Base-by-base conservation (phyloP, 2,888 invertebrate species). In the Nudaria mundana region DNA sequence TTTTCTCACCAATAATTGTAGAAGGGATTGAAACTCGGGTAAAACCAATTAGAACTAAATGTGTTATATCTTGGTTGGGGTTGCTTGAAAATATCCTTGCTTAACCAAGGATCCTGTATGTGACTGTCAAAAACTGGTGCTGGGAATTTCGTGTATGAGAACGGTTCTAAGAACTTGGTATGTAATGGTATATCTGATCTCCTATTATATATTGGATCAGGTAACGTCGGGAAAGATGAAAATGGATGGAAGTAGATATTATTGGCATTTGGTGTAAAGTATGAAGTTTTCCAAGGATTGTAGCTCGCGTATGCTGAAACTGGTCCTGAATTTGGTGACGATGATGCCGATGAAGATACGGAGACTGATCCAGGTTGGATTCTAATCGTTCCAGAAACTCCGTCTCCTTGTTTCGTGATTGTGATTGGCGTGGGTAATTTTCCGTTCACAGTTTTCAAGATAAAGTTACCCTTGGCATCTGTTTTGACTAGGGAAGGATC, bases 341-440 rank as follows among this genome's bases (percentile, higher is more conserved):
- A 73, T 0, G 75, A 66, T 1, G 74, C 64, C 10, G 75, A 58
- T 1, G 81, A 72, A 0, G 76, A 66, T 0, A 78, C 75, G 1
- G 75, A 62, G 0, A 78, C 67, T 6, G 74, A 73, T 2, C 75
- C 77, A 13, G 81, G 82, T 8, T 67, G 64, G 2, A 75, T 58
- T 10, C 68, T 62, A 8, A 81, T 71, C 1, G 67, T 65, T 8
- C 77, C 77, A 25, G 71, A 68, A 22, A 67, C 66, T 2, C 74
- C 70, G 4, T 75, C 64, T 3, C 60, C 66, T 50, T 69, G 63
- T 22, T 71, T 70, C 0, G 71, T 62, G 3, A 68, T 65, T 8
- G 69, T 66, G 3, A 71, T 45, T 0, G 69, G 76, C 36, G 52
- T 37, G 0, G 56, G 52, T 39, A 63, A 44, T 40, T 63, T 61